Evolutionary conservation across 2,888 invertebrate species (phyloP).

Genomic region (Drosophila emarginata): DNA sequence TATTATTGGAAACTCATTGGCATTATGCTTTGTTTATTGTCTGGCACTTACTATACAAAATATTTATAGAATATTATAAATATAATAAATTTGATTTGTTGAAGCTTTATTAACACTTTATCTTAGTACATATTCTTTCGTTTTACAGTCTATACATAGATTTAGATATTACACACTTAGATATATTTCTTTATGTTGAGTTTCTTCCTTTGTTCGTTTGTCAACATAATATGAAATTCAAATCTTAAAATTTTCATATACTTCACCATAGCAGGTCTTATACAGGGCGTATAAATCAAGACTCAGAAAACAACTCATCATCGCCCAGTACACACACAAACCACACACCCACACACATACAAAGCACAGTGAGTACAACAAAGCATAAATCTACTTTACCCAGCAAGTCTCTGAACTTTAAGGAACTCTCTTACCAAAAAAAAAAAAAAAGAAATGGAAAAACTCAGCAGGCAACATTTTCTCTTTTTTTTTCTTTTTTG

Average conservation of each 20-base stretch:
- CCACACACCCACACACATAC: conserved; percentile 22
- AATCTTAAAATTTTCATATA: not conserved
- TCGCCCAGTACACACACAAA: not conserved
- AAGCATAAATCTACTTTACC: conserved; percentile 68
- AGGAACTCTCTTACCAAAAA: conserved; percentile 5
- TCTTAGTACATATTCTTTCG: too few species aligned
- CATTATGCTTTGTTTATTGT: not conserved
- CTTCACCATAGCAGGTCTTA: not conserved
- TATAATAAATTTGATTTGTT: too few species aligned
- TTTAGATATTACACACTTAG: not conserved
- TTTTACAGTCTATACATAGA: too few species aligned
- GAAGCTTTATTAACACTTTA: too few species aligned
- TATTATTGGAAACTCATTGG: not conserved
- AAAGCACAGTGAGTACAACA: conserved; percentile 38
- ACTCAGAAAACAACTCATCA: not conserved
- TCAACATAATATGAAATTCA: not conserved
- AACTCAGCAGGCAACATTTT: not conserved
- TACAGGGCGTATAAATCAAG: not conserved
- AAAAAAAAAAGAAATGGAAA: not conserved
- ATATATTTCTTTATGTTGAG: not conserved
- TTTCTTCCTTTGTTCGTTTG: not conserved
- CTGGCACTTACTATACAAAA: too few species aligned
- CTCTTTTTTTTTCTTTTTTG: too few species aligned
- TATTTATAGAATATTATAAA: too few species aligned
- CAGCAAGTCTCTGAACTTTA: conserved; percentile 46